These are phyloP conservation scores for Neria commutata DNA, from an alignment of 2,888 invertebrate genomes.

Conservation along the genomic window DNA sequence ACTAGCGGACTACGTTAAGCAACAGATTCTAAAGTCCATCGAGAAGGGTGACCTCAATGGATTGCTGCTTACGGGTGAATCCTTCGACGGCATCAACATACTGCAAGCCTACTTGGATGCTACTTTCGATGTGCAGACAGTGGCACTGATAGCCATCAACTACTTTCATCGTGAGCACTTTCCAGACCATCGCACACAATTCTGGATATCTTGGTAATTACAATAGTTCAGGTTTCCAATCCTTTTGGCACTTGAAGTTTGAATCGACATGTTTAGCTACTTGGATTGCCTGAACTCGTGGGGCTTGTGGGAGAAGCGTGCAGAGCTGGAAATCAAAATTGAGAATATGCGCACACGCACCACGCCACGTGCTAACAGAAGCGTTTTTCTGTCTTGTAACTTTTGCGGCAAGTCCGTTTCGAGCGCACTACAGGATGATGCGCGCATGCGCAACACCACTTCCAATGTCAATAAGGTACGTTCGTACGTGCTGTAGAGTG, in stretches of 20 bases:
- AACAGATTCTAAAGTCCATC: constrained; percentile 72
- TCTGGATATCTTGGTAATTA: constrained; percentile 73
- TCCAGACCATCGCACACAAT: constrained; percentile 67
- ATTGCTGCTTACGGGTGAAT: constrained; percentile 83
- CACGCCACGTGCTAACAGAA: constrained; percentile 68
- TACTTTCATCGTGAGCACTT: constrained; percentile 76
- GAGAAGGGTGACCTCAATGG: constrained; percentile 84
- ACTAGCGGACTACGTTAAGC: constrained; percentile 78
- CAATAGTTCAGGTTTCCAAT: background rate
- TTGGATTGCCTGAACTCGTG: constrained; percentile 84
- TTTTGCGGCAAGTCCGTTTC: constrained; percentile 95
- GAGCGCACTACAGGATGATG: constrained; percentile 73
- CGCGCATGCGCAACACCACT: constrained; percentile 61
- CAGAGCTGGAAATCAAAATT: constrained; percentile 85
- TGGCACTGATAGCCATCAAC: constrained; percentile 78
- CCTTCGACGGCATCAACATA: constrained; percentile 76
- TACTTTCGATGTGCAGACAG: constrained; percentile 91
- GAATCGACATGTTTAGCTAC: constrained; percentile 67
- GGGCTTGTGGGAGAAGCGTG: constrained; percentile 89
- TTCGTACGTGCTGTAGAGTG: too few relatives aligned
- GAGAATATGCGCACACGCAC: constrained; percentile 63
- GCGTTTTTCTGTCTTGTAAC: constrained; percentile 86
- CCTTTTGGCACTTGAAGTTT: background rate
- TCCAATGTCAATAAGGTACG: constrained; percentile 57
- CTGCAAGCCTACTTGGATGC: constrained; percentile 86